phyloP scores from a whole-genome alignment of 2,113 vertebrate genomes.

The Ancistrus triradiatus region DNA sequence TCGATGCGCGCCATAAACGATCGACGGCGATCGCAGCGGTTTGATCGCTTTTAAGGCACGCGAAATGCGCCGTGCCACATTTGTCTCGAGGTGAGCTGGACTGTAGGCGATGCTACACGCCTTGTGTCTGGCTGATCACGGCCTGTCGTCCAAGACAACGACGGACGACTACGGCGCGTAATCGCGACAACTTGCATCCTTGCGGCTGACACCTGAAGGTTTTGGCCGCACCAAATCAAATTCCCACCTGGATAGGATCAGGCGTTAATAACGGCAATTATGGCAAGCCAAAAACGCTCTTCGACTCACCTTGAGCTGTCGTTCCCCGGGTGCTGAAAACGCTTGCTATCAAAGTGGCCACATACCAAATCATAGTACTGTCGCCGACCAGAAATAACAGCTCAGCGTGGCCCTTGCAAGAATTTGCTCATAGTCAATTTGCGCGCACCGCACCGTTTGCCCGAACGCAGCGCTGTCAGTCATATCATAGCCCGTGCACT shows the following conservation, averaged over 20 bases:
- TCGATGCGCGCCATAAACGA: background rate
- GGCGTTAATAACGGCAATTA: too few relatives aligned
- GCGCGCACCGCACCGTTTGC: constrained; percentile 64
- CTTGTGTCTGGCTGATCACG: constrained; percentile 34
- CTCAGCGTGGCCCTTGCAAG: constrained; percentile 78
- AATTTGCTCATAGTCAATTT: constrained; percentile 69
- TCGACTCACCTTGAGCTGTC: constrained; percentile 96
- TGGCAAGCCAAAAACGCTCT: constrained; percentile 61
- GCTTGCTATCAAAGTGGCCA: constrained; percentile 99
- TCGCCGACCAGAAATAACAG: constrained; percentile 81
- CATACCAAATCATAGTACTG: constrained; percentile 86
- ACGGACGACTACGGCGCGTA: background rate
- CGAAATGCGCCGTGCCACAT: background rate
- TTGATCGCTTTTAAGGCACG: background rate
- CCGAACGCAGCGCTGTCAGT: constrained; percentile 37
- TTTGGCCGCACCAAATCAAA: too few relatives aligned
- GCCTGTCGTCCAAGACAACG: background rate
- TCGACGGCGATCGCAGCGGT: background rate
- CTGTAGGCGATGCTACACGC: constrained; percentile 23
- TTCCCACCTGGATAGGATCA: too few relatives aligned
- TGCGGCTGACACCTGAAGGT: background rate
- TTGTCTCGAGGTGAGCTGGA: background rate
- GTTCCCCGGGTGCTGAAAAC: constrained; percentile 92
- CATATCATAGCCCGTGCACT: constrained; percentile 60
- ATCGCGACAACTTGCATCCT: background rate